These are phyloP conservation scores for Connochaetes taurinus DNA, from an alignment of 2,113 vertebrate genomes.

Conservation along the genomic window DNA sequence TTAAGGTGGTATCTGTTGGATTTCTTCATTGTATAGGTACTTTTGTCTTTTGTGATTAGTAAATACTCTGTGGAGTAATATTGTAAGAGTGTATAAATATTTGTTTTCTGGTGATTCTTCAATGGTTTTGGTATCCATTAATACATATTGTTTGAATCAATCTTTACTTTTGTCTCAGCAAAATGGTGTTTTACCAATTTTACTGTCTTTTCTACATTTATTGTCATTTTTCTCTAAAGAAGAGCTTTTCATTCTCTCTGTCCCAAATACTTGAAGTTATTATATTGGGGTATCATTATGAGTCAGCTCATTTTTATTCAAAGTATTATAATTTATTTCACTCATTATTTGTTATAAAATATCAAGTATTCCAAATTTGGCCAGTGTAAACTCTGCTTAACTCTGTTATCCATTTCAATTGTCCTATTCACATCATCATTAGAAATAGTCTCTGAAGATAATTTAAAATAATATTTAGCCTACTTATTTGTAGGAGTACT, in stretches of 20 bases:
- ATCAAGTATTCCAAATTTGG: background rate
- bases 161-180: background rate
- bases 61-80: background rate
- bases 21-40: background rate
- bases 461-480: background rate
- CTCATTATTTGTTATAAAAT: background rate
- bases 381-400: background rate
- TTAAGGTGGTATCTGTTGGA: background rate
- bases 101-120: background rate
- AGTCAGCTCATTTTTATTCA: background rate
- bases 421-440: background rate
- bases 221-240: background rate
- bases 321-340: background rate
- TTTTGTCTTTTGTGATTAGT: background rate
- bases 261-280: background rate
- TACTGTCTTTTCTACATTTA: background rate
- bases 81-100: background rate
- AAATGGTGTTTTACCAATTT: background rate
- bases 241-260: background rate
- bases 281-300: background rate
- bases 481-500: background rate
- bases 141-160: background rate
- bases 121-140: background rate
- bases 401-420: background rate
- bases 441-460: background rate